Base-by-base conservation (phyloP, 2,797 vertebrate species). In the Pygocentrus nattereri region DNA sequence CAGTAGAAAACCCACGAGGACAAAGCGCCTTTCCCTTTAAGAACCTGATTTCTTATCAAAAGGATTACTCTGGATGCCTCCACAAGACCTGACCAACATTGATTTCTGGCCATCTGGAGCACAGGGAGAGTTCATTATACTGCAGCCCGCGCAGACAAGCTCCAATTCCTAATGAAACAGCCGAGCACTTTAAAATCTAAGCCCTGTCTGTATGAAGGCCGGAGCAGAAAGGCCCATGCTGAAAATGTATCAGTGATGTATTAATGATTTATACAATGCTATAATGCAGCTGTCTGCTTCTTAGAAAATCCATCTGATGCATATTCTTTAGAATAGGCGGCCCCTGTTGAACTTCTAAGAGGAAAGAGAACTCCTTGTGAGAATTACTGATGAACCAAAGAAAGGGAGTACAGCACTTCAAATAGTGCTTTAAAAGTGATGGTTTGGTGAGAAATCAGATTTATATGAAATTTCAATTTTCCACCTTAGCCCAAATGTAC, bases 41-140 rank as follows among this genome's bases (percentile, higher is more conserved):
- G 79, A 83, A 72, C 73, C 44, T 81, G 74, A 82, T 83, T 84
- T 86, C 82, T 85, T 82, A 71, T 58, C 74, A 74, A 49, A 61
- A 73, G 87, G 88, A 91, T 90, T 90, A 90, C 62, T 2, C 73
- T 52, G 68, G 76, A 85, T 67, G 78, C 77, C 80, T 81, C 58
- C 70, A 79, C 50, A 38, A 74, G 75, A 62, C 61, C 64, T 59
- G 87, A 81, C 82, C 85, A 81, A 87, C 80, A 79, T 82, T 78
- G 84, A 86, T 87, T 87, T 81, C 84, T 83, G 88, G 89, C 91
- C 93, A 94, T 94, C 93, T 93, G 93, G 90, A 88, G 76, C 1
- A 8, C 74, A 54, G 73, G 84, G 86, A 83, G 88, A 88, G 86
- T 91, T 93, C 88, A 92, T 93, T 91, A 92, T 84, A 54, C 85